Evolutionary conservation across 2,797 vertebrate genomes (phyloP), one percentile per base, ranked within the genome.

Genomic region (Hippocampus kuda): DNA sequence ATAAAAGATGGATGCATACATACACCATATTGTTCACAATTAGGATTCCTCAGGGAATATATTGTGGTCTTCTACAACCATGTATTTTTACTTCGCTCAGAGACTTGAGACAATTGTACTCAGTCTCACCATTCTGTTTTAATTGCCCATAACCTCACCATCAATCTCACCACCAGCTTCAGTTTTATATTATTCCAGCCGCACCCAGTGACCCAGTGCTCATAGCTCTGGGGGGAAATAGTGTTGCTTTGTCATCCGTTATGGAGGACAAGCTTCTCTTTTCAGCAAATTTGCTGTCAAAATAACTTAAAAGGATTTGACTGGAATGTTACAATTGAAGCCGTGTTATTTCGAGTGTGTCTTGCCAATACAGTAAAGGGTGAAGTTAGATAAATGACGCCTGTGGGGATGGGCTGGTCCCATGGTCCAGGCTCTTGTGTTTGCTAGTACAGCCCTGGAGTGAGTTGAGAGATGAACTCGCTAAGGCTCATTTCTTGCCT

Each of bases 101-200:
- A 73, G 74, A 79, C 69, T 72, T 72, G 73, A 80, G 77, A 75
- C 79, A 81, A 62, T 60, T 69, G 60, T 62, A 65, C 62, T 74
- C 66, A 72, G 61, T 42, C 76, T 24, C 51, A 64, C 66, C 70
- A 73, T 72, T 66, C 79, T 68, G 79, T 72, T 59, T 76, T 79
- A 85, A 85, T 83, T 72, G 79, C 71, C 76, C 76, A 54, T 77
- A 68, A 71, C 75, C 74, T 86, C 83, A 80, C 80, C 81, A 80
- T 73, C 71, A 69, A 67, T 70, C 71, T 76, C 77, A 38, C 38
- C 75, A 72, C 30, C 53, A 73, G 83, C 77, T 76, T 79, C 60
- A 81, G 81, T 86, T 87, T 84, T 78, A 85, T 84, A 81, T 85
- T 86, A 78, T 84, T 88, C 77, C 81, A 86, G 73, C 76, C 75